phyloP scores from a whole-genome alignment of 2,797 vertebrate species.

The Glossophaga mutica region DNA sequence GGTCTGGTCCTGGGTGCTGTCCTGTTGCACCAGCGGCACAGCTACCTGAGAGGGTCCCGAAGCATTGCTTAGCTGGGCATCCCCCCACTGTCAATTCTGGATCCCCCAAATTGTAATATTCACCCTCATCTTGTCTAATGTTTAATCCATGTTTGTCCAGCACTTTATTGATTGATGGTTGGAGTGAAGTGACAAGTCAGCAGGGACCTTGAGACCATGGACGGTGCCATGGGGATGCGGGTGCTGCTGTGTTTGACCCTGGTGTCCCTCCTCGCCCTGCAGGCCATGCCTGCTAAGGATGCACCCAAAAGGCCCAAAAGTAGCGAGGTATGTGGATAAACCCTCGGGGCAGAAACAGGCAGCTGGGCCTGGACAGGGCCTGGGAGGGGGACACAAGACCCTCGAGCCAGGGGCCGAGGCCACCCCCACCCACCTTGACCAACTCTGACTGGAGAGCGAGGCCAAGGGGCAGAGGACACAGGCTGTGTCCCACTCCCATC shows the following conservation, averaged over 20 bases:
- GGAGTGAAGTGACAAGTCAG: constrained; percentile 63
- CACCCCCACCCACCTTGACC: too few species aligned
- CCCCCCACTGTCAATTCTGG: neutral
- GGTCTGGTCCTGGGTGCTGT: neutral
- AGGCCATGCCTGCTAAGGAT: constrained; percentile 43
- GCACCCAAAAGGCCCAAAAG: constrained; percentile 68
- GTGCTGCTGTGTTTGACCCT: constrained; percentile 67
- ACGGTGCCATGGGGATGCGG: constrained; percentile 66
- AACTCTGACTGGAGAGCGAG: neutral
- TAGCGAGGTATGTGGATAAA: constrained; percentile 78
- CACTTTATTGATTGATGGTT: constrained; percentile 72
- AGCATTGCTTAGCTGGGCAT: neutral
- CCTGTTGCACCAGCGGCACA: neutral
- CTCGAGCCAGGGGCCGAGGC: neutral
- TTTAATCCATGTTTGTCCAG: constrained; percentile 75
- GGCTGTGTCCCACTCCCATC: neutral
- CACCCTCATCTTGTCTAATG: constrained; percentile 71
- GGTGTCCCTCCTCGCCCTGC: constrained; percentile 60
- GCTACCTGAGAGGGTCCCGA: too few species aligned
- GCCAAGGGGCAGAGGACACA: neutral
- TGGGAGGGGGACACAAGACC: neutral
- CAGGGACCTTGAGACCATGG: neutral
- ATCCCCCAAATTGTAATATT: constrained; percentile 46
- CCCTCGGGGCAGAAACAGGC: neutral
- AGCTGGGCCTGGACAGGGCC: neutral